These are phyloP conservation scores for Macquaria ambigua DNA, from an alignment of 2,113 vertebrate species.

Conservation along the genomic window DNA sequence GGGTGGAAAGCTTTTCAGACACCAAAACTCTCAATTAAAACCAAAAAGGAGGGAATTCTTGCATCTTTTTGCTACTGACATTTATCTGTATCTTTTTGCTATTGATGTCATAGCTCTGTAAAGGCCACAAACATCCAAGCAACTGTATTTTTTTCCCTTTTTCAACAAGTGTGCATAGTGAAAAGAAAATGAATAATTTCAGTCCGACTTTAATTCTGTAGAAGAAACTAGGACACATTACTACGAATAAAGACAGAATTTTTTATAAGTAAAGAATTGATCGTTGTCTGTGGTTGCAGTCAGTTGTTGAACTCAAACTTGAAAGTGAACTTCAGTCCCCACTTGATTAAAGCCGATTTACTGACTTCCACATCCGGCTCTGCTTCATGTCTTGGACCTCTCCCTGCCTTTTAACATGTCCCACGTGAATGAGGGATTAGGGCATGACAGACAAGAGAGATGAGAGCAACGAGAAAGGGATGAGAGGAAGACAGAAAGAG, in stretches of 20 bases:
- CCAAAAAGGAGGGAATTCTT: background rate
- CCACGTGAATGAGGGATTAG: constrained; percentile 17
- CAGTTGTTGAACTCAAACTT: background rate
- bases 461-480: constrained; percentile 1
- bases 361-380: background rate
- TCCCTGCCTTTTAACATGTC: background rate
- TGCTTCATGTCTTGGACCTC: constrained; percentile 22
- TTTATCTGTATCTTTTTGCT: background rate
- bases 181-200: background rate
- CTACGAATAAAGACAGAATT: background rate
- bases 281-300: background rate
- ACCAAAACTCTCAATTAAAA: background rate
- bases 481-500: constrained; percentile 24
- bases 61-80: background rate
- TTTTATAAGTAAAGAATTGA: background rate
- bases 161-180: too few relatives aligned
- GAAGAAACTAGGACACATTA: background rate
- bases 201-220: background rate
- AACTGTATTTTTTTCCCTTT: too few relatives aligned
- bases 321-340: background rate
- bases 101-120: background rate
- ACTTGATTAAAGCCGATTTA: background rate
- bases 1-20: background rate
- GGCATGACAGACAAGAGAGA: background rate
- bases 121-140: background rate